These are phyloP conservation scores for Epistrophe grossulariae DNA, from an alignment of 2,888 invertebrate genomes.

Conservation along the genomic window DNA sequence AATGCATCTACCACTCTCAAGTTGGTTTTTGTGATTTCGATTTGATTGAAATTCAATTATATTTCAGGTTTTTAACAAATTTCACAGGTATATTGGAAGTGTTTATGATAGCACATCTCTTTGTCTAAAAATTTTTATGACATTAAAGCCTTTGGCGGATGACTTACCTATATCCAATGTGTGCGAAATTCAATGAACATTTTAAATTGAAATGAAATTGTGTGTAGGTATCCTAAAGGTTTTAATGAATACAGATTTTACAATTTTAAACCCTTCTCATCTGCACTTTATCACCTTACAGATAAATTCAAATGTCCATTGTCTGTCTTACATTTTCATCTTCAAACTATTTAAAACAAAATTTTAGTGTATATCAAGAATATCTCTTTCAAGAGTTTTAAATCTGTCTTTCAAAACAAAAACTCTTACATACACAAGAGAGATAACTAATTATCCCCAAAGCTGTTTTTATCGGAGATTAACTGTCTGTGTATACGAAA, in stretches of 20 bases:
- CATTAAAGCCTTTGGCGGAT: no score
- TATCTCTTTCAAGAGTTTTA: not conserved
- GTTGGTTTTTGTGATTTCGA: no score
- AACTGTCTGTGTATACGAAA: not conserved
- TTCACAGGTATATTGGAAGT: no score
- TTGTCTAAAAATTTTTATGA: no score
- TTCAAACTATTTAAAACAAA: not conserved
- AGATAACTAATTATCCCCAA: not conserved
- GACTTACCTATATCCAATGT: no score
- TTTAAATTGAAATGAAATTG: no score
- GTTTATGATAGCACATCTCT: no score
- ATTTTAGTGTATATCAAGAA: not conserved
- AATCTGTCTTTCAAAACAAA: not conserved
- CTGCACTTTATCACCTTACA: not conserved
- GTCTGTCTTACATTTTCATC: not conserved
- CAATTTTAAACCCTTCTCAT: not conserved
- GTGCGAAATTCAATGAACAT: no score
- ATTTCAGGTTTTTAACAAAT: no score
- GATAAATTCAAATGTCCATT: not conserved
- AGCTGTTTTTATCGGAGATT: not conserved
- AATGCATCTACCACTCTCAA: no score
- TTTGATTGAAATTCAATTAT: no score
- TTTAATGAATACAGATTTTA: not conserved
- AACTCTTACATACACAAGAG: not conserved
- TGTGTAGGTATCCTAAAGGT: no score